Conservation (phyloP, 2,888 invertebrate genomes). For the Scelioninae gen. 2 region DNA sequence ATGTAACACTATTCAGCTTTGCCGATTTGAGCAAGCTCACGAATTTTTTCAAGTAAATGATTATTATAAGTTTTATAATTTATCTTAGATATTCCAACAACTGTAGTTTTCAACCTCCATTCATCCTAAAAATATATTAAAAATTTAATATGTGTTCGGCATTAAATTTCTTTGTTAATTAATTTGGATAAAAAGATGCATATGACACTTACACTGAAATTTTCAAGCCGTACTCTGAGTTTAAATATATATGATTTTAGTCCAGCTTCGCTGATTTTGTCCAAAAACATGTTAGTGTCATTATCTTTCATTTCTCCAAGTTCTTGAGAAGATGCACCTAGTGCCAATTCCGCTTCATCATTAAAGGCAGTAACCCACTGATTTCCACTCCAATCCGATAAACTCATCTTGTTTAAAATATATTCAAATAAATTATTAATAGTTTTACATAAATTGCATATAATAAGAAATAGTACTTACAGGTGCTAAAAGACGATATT, state of each 20-base stretch:
- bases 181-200: too few relatives aligned
- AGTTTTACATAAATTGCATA: background rate
- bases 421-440: slow-evolving; percentile 10
- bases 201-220: slow-evolving; percentile 93
- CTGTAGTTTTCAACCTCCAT: slow-evolving; percentile 85
- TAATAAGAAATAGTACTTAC: slow-evolving; percentile 77
- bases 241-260: slow-evolving; percentile 90
- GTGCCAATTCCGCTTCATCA: slow-evolving; percentile 86
- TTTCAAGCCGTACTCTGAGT: slow-evolving; percentile 92
- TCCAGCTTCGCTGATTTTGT: slow-evolving; percentile 83
- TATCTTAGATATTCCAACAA: slow-evolving; percentile 82
- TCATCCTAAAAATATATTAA: slow-evolving; percentile 82
- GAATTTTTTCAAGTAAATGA: slow-evolving; percentile 83
- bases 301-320: slow-evolving; percentile 85
- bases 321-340: slow-evolving; percentile 84
- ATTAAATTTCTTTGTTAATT: too few relatives aligned
- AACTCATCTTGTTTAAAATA: slow-evolving; percentile 80
- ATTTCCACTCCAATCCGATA: slow-evolving; percentile 91
- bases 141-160: too few relatives aligned
- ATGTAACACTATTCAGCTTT: too few relatives aligned
- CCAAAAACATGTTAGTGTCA: slow-evolving; percentile 81
- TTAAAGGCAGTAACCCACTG: slow-evolving; percentile 95
- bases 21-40: slow-evolving; percentile 79
- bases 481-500: slow-evolving; percentile 87
- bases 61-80: slow-evolving; percentile 87